Evolutionary conservation across 1,140 invertebrate genomes (phyloP), one percentile per base, ranked within the genome.

Genomic region (Caenorhabditis remanei): DNA sequence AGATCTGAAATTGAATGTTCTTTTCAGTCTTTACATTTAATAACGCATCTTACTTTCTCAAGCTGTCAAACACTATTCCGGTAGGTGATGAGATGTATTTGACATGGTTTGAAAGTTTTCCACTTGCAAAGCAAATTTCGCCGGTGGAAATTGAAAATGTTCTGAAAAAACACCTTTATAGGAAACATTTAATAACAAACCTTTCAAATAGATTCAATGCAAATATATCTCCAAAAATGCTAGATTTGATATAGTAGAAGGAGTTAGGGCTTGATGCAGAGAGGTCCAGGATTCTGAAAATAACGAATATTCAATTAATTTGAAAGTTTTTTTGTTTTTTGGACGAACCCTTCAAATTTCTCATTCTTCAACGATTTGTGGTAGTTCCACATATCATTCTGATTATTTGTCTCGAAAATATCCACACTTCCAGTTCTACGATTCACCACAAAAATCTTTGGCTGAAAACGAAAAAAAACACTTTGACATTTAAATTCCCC

Each of bases 341-440:
- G 24, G 14, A 11, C 71, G 9, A 4, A 79, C 71, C 71, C 21
- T 7, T 50, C 21, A 21, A 50, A 50, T 19, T 79, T 48, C 46
- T 79, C 14, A 32, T 13, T 50, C 14, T 50, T 79, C 21, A 79
- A 1, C 5, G 71, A 50, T 50, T 79, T 79, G 24, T 14, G 43
- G n/a, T 46, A 79, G 2, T 50, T 9, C 71, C 71, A 79, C 40
- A 24, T n/a, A 50, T 79, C 71, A 79, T 11, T 16, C n/a, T 50
- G 46, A 11, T 79, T 46, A n/a, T 79, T 50, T 21, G 71, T 79
- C 40, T 50, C n/a, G 53, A 79, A 79, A 79, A 79, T 46, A 24
- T 79, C 71, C 9, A 79, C 46, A 50, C 53, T 50, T 14, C 19
- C 19, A n/a, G 71, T 79, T n/a, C 46, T 16, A 6, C 40, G n/a